These are phyloP conservation scores for Dissostichus mawsoni DNA, from an alignment of 2,113 vertebrate genomes.

Conservation along the genomic window DNA sequence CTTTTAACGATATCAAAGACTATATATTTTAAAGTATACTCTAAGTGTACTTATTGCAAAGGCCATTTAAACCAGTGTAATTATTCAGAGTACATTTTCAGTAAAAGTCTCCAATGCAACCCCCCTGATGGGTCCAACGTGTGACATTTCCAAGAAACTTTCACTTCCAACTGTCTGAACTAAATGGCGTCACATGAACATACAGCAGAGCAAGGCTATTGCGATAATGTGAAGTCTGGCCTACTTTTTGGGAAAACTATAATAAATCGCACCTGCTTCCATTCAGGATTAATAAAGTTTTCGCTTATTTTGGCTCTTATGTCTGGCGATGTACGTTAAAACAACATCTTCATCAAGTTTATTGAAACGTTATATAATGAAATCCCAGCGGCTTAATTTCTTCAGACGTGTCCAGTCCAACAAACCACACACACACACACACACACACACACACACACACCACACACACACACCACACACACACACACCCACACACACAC, in stretches of 20 bases:
- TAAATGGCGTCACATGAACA: background rate
- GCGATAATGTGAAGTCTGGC: background rate
- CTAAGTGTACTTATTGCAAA: background rate
- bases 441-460: conserved; percentile 25
- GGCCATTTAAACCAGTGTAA: no score
- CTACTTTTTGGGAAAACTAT: background rate
- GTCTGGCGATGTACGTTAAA: background rate
- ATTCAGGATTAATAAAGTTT: background rate
- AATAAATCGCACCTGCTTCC: background rate
- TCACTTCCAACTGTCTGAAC: background rate
- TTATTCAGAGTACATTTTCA: no score
- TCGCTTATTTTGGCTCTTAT: background rate
- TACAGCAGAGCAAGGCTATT: background rate
- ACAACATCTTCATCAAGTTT: background rate
- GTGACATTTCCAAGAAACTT: background rate
- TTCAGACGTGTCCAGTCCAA: background rate
- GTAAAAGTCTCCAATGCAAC: background rate
- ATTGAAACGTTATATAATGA: background rate
- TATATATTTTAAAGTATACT: background rate
- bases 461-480: conserved; percentile 33
- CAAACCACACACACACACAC: conserved; percentile 24
- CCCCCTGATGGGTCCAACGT: background rate
- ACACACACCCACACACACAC: conserved; percentile 31
- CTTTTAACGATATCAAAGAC: background rate
- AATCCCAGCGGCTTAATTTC: background rate